A percentile compares a stretch with the other conserved stretches of the same genome.
Evolutionary conservation across 2,113 vertebrate species (phyloP).

Genomic region (Mugil cephalus): DNA sequence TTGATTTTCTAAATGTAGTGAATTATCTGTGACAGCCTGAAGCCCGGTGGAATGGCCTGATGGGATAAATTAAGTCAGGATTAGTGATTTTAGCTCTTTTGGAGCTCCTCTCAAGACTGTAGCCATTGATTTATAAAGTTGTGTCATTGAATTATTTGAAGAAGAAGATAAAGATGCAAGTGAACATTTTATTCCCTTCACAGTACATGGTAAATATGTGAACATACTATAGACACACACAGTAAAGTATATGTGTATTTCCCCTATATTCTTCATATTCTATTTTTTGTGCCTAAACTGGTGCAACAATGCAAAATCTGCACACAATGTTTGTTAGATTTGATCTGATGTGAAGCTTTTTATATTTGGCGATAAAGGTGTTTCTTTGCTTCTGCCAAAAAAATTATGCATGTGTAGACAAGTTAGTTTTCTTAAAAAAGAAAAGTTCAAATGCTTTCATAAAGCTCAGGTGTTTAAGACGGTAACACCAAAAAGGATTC

Average conservation of each 20-base stretch:
- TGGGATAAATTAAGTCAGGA: conserved; percentile 76
- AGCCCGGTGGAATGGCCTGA: conserved; percentile 74
- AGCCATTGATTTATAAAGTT: conserved; percentile 49
- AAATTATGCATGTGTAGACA: background rate
- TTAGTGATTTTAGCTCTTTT: conserved; percentile 70
- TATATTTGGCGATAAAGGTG: background rate
- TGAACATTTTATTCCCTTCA: background rate
- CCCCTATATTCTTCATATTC: too few relatives aligned
- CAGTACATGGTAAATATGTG: conserved; percentile 1
- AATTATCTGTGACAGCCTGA: conserved; percentile 80
- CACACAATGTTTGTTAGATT: background rate
- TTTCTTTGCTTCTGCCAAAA: background rate
- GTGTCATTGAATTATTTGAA: conserved; percentile 32
- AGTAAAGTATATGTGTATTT: background rate
- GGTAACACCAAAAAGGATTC: background rate
- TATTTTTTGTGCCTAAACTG: background rate
- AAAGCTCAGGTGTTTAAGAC: background rate
- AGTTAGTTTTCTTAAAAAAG: background rate
- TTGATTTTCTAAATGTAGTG: conserved; percentile 75
- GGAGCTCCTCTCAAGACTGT: conserved; percentile 46
- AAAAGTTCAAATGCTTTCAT: too few relatives aligned
- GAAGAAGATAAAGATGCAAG: conserved; percentile 32
- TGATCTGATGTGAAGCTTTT: background rate
- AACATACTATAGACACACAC: conserved; percentile 1
- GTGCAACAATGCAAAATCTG: background rate